phyloP scores from a whole-genome alignment of 2,888 invertebrate species.

The Hymenopus coronatus region DNA sequence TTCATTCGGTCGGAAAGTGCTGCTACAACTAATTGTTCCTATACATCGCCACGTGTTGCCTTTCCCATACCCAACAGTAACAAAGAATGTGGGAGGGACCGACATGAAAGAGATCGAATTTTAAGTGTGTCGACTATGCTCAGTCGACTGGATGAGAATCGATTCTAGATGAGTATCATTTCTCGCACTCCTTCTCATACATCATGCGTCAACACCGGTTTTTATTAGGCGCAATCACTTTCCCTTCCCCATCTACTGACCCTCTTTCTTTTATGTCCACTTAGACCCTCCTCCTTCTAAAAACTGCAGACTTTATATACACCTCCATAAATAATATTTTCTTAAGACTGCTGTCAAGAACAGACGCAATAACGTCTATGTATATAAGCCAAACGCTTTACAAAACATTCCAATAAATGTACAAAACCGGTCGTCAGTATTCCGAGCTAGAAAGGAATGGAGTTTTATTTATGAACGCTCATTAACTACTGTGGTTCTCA shows the following conservation, averaged over 20 bases:
- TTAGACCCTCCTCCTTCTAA: too few relatives aligned
- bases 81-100: neutral
- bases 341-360: too few relatives aligned
- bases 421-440: too few relatives aligned
- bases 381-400: too few relatives aligned
- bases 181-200: neutral
- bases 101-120: slow-evolving; percentile 3
- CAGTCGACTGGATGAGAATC: neutral
- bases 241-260: neutral
- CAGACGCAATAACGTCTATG: too few relatives aligned
- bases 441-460: too few relatives aligned
- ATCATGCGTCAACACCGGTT: neutral
- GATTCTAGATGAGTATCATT: neutral
- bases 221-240: neutral
- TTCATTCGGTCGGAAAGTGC: neutral
- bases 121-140: slow-evolving; percentile 2
- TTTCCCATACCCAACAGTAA: neutral
- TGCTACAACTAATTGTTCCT: neutral
- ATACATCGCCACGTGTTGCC: neutral
- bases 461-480: too few relatives aligned
- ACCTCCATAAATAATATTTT: too few relatives aligned
- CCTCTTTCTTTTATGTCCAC: too few relatives aligned
- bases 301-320: too few relatives aligned
- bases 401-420: too few relatives aligned
- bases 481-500: too few relatives aligned